These are phyloP conservation scores for Galeruca laticollis DNA, from an alignment of 2,888 invertebrate genomes.

Conservation along the genomic window DNA sequence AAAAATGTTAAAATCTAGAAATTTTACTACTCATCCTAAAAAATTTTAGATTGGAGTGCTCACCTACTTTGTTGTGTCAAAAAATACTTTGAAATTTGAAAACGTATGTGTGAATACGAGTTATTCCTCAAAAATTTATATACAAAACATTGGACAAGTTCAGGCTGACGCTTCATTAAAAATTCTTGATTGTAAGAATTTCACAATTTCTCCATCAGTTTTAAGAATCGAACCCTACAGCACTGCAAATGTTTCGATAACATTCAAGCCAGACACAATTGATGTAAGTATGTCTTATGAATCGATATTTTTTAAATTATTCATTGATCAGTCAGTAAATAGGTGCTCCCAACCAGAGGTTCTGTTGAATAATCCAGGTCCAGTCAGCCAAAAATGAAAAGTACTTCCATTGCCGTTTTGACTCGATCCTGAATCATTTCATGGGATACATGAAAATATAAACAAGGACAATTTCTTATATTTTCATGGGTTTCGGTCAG, in stretches of 20 bases:
- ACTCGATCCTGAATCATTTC: no score
- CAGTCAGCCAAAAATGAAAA: no score
- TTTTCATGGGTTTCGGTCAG: no score
- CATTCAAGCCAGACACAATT: constrained; percentile 65
- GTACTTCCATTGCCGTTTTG: no score
- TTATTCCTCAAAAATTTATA: constrained; percentile 58
- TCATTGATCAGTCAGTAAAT: no score
- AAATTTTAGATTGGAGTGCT: constrained; percentile 58
- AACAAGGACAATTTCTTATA: no score
- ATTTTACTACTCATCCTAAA: no score
- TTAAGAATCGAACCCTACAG: constrained; percentile 62
- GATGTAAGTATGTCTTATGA: constrained; percentile 58
- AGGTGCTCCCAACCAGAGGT: no score
- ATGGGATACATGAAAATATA: no score
- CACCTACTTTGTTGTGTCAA: constrained; percentile 61
- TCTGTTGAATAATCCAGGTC: no score
- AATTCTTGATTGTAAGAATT: constrained; percentile 53
- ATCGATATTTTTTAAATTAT: not conserved
- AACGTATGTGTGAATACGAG: constrained; percentile 61
- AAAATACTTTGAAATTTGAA: constrained; percentile 64
- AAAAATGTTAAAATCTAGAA: no score
- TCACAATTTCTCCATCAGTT: constrained; percentile 58
- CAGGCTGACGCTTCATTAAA: constrained; percentile 54
- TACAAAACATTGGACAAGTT: constrained; percentile 65
- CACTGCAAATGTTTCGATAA: constrained; percentile 59